Conservation (phyloP, 2,797 vertebrate genomes). For the Onychomys torridus region DNA sequence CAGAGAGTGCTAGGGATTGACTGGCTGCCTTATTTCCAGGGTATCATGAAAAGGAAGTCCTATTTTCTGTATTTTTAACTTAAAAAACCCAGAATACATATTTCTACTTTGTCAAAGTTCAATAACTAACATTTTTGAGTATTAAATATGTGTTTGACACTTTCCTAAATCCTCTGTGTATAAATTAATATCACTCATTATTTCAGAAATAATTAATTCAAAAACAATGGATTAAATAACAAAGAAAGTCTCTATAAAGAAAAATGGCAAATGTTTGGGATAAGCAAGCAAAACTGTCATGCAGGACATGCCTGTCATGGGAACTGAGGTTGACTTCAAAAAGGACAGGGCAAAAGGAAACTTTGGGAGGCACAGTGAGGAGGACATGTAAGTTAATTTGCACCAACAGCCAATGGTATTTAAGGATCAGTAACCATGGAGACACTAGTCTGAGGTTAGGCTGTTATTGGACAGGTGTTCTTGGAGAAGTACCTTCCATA, state of each 20-base stretch:
- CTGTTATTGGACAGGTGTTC: background rate
- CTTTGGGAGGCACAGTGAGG: background rate
- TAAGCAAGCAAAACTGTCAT: background rate
- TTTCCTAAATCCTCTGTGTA: background rate
- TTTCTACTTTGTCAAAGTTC: conserved; percentile 21
- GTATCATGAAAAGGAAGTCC: background rate
- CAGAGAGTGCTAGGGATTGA: background rate
- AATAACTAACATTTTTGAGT: background rate
- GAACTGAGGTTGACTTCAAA: background rate
- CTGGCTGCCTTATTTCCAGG: background rate
- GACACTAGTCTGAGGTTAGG: too few species aligned
- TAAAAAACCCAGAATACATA: background rate
- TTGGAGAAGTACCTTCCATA: background rate
- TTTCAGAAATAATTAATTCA: conserved; percentile 19
- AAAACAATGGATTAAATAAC: background rate
- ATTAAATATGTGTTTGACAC: background rate
- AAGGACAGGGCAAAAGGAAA: background rate
- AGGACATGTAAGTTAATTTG: background rate
- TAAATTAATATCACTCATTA: conserved; percentile 21
- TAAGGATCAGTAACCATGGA: background rate
- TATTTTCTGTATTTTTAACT: conserved; percentile 39
- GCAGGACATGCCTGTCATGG: background rate
- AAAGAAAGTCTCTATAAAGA: background rate
- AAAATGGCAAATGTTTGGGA: background rate
- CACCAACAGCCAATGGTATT: background rate